Percentiles rank a stretch among this genome's conserved stretches.
phyloP scores from a whole-genome alignment of 2,797 vertebrate genomes.

The Pseudochromis fuscus region DNA sequence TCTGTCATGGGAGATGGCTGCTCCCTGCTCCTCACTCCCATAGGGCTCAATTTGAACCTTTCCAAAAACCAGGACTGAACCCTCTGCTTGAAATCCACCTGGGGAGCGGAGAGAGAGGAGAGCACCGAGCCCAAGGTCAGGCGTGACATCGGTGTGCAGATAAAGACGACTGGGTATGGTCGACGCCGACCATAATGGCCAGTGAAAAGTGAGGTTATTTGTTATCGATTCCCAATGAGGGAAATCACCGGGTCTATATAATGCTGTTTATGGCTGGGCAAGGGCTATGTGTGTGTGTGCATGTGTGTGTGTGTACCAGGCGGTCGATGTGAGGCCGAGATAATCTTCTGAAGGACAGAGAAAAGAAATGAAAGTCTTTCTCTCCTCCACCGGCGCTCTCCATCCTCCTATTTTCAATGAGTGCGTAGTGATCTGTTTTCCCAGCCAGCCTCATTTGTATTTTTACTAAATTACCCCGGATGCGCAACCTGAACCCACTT shows the following conservation, averaged over 20 bases:
- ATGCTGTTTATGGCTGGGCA: constrained; percentile 76
- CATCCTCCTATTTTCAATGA: constrained; percentile 76
- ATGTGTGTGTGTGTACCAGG: constrained; percentile 16
- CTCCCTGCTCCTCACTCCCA: constrained; percentile 79
- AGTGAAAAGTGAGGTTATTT: constrained; percentile 87
- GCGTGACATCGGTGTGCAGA: constrained; percentile 71
- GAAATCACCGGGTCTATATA: constrained; percentile 82
- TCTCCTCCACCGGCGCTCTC: constrained; percentile 24
- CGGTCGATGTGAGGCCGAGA: constrained; percentile 43
- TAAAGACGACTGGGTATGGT: constrained; percentile 76
- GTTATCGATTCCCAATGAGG: constrained; percentile 88
- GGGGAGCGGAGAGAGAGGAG: constrained; percentile 57
- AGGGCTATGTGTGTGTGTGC: constrained; percentile 25
- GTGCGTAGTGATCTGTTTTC: constrained; percentile 80
- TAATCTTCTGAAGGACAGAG: constrained; percentile 67
- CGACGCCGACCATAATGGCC: constrained; percentile 82
- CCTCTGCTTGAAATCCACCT: constrained; percentile 76
- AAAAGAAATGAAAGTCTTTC: constrained; percentile 63
- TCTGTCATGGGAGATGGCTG: constrained; percentile 88
- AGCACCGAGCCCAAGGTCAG: constrained; percentile 81
- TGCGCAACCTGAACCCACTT: constrained; percentile 88
- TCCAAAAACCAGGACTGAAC: constrained; percentile 76
- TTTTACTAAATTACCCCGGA: constrained; percentile 87
- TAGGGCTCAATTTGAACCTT: constrained; percentile 83
- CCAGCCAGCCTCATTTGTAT: constrained; percentile 85